These are phyloP conservation scores for Chironomus riparius DNA, from an alignment of 2,888 invertebrate species.

Conservation along the genomic window DNA sequence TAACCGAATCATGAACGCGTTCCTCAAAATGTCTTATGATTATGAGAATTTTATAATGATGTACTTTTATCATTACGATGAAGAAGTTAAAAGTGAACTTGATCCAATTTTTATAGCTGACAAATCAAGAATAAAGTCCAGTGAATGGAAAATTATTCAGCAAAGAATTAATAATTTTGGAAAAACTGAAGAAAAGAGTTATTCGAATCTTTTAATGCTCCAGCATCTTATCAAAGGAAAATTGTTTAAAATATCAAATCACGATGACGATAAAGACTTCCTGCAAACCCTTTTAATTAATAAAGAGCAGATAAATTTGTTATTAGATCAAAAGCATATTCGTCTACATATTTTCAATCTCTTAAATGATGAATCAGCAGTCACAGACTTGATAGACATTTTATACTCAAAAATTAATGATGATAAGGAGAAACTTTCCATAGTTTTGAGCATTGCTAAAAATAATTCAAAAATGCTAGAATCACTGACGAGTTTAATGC, in stretches of 20 bases:
- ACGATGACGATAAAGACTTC: background rate
- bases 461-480: background rate
- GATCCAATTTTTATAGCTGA: background rate
- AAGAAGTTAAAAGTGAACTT: background rate
- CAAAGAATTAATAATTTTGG: slow-evolving; percentile 23
- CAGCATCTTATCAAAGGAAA: background rate
- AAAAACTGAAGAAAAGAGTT: slow-evolving; percentile 6
- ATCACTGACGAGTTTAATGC: background rate
- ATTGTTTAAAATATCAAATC: background rate
- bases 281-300: background rate
- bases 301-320: background rate
- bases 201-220: background rate
- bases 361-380: background rate
- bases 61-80: slow-evolving; percentile 13
- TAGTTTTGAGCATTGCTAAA: background rate
- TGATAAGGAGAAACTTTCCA: background rate
- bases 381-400: background rate
- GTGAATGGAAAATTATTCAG: slow-evolving; percentile 24
- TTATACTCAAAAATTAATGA: background rate
- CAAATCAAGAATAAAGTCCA: background rate
- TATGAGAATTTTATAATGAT: slow-evolving; percentile 20
- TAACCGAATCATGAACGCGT: slow-evolving; percentile 6
- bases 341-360: background rate
- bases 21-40: slow-evolving; percentile 5
- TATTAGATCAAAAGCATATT: background rate